Percentiles rank a stretch among this genome's conserved stretches.
Conservation (phyloP, 2,113 vertebrate genomes). For the Forbesichthys papilliferus region DNA sequence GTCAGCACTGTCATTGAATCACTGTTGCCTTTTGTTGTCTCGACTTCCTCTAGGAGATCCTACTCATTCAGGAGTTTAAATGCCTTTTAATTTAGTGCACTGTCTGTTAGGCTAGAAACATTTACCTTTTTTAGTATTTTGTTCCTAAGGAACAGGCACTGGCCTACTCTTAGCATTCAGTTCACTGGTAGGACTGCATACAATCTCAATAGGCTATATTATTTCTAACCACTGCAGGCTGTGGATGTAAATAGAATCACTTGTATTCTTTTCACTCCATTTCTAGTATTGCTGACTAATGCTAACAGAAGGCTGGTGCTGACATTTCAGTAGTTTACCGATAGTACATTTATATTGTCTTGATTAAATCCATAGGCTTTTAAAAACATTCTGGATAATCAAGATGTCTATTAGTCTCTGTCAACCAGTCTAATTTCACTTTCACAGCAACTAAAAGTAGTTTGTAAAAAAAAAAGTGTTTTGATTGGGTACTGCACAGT, state of each 20-base stretch:
- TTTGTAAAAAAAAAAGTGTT: conserved; percentile 34
- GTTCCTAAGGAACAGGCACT: conserved; percentile 23
- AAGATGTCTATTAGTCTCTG: conserved; percentile 16
- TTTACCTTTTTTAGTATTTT: conserved; percentile 8
- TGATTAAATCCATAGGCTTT: conserved; percentile 12
- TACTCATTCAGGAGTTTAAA: conserved; percentile 8
- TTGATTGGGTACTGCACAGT: conserved; percentile 26
- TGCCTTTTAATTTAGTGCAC: conserved; percentile 23
- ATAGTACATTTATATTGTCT: conserved; percentile 1
- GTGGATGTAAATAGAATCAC: conserved; percentile 37
- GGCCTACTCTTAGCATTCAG: conserved; percentile 34
- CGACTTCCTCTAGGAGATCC: conserved; percentile 27
- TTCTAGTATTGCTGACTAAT: conserved; percentile 16
- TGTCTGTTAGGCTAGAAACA: neutral
- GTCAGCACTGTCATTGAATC: conserved; percentile 54
- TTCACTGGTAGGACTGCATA: conserved; percentile 9
- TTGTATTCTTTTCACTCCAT: conserved; percentile 13
- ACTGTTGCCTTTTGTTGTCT: conserved; percentile 67
- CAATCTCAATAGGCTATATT: conserved; percentile 39
- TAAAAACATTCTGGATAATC: neutral
- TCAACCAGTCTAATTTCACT: conserved; percentile 13
- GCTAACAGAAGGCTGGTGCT: conserved; percentile 41
- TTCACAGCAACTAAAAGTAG: conserved; percentile 36
- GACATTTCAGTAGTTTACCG: conserved; percentile 40
- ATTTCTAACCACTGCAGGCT: conserved; percentile 24